Conservation (phyloP, 2,113 vertebrate genomes). For the Ploceus nigricollis region DNA sequence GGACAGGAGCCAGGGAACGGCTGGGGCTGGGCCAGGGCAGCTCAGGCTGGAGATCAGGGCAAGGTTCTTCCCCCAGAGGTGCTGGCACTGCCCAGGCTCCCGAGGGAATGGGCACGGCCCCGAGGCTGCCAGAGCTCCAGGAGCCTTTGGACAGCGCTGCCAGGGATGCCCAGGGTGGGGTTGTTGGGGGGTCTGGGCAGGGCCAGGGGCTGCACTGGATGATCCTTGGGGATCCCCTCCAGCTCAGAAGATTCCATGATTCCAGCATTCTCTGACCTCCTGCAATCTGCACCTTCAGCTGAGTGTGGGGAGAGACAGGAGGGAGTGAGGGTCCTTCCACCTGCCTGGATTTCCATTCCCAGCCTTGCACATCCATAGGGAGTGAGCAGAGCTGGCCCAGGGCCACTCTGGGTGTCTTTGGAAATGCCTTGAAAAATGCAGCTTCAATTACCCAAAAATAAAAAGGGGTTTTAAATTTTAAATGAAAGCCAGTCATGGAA, state of each 20-base stretch:
- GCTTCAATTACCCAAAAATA: background rate
- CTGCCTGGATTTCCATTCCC: background rate
- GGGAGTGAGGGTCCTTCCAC: background rate
- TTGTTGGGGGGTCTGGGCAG: background rate
- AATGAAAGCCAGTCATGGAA: background rate
- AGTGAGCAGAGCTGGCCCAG: background rate
- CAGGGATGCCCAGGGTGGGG: background rate
- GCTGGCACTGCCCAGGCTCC: background rate
- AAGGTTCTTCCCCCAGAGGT: background rate
- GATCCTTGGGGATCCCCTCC: accelerated
- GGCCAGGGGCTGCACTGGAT: accelerated
- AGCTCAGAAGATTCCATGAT: background rate
- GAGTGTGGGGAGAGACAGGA: background rate
- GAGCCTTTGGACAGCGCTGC: background rate
- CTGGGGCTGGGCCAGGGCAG: background rate
- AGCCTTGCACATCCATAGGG: accelerated
- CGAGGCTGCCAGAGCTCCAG: slow-evolving; percentile 2
- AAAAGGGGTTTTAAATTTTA: background rate
- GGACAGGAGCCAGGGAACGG: background rate
- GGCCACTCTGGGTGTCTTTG: background rate
- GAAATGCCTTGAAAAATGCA: background rate
- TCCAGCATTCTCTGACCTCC: background rate
- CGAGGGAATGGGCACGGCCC: background rate
- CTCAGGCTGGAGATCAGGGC: background rate
- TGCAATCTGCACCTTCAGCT: background rate